Evolutionary conservation across 2,888 invertebrate species (phyloP).

Genomic region (Phengaris arion): DNA sequence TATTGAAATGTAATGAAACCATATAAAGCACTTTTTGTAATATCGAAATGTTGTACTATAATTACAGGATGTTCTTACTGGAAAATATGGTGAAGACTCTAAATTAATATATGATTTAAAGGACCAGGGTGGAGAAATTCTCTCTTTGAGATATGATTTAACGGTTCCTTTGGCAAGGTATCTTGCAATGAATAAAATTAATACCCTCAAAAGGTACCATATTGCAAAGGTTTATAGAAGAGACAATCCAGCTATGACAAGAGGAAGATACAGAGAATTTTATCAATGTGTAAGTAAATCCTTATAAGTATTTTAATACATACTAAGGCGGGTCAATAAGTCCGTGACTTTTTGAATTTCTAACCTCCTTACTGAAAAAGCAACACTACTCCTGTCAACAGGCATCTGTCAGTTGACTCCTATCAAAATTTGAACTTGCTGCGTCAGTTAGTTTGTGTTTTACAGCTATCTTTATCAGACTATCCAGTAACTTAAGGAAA

Average conservation of each 20-base stretch:
- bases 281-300: constrained; percentile 95
- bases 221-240: constrained; percentile 99
- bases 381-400: too few species aligned
- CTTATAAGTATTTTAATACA: not conserved
- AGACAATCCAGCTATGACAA: constrained; percentile 98
- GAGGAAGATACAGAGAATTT: constrained; percentile 98
- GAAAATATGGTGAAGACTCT: constrained; percentile 99
- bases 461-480: too few species aligned
- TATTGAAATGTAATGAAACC: not conserved
- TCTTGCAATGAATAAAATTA: constrained; percentile 98
- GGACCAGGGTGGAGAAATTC: constrained; percentile 98
- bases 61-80: constrained; percentile 94
- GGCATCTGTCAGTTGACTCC: too few species aligned
- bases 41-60: constrained; percentile 29
- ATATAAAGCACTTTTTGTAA: not conserved
- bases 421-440: too few species aligned
- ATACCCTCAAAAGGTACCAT: constrained; percentile 96
- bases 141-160: constrained; percentile 97
- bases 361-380: too few species aligned
- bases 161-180: constrained; percentile 99
- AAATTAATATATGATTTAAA: constrained; percentile 99
- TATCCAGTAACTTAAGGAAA: too few species aligned
- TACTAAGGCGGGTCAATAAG: too few species aligned
- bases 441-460: too few species aligned
- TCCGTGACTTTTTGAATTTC: too few species aligned